Evolutionary conservation across 2,797 vertebrate genomes (phyloP).

Genomic region (Avahi laniger): DNA sequence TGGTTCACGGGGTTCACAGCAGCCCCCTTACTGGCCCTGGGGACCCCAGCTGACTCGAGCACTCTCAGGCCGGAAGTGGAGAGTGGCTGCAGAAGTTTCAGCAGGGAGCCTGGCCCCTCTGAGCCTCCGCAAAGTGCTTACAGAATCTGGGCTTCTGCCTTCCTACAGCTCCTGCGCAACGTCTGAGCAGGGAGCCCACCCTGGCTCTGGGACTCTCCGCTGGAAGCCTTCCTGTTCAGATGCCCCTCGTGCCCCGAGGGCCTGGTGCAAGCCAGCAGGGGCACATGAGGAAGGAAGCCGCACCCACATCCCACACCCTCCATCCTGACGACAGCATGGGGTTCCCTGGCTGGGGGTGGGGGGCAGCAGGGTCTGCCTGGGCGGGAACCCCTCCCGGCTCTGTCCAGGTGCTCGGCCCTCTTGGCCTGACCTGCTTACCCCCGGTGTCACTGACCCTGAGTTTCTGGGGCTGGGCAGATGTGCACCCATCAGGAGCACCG

Average conservation of each 20-base stretch:
- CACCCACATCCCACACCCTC: neutral
- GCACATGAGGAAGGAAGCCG: constrained; percentile 46
- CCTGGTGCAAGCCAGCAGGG: constrained; percentile 30
- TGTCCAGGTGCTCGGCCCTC: neutral
- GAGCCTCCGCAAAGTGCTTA: neutral
- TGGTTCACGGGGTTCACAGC: neutral
- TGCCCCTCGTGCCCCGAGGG: neutral
- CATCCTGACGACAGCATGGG: constrained; percentile 31
- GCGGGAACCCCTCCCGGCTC: neutral
- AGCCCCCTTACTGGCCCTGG: neutral
- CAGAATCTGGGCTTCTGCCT: neutral
- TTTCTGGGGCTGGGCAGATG: constrained; percentile 1
- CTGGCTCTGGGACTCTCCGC: neutral
- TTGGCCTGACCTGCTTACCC: neutral
- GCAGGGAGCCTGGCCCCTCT: neutral
- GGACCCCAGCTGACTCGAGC: neutral
- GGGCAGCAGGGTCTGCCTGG: neutral
- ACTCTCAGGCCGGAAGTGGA: neutral
- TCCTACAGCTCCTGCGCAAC: constrained; percentile 68
- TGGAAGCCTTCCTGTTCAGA: constrained; percentile 53
- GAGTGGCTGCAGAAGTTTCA: neutral
- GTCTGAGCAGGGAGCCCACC: constrained; percentile 49
- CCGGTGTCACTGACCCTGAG: neutral
- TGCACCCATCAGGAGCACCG: neutral
- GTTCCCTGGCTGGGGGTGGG: neutral